Evolutionary conservation across 2,113 vertebrate species (phyloP).

Genomic region (Ophiodon elongatus): DNA sequence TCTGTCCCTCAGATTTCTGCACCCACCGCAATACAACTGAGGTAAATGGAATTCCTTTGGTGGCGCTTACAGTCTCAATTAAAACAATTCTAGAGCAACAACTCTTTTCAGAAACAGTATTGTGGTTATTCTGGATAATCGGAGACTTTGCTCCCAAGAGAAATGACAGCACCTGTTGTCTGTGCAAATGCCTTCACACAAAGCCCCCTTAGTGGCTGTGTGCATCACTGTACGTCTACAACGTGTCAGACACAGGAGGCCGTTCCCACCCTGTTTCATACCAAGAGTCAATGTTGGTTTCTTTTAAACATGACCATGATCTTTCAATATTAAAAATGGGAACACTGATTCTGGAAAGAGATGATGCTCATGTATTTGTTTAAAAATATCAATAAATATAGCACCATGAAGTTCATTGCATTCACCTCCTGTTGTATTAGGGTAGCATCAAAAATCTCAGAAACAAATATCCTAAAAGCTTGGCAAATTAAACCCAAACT

Average conservation of each 20-base stretch:
- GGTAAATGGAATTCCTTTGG: not conserved
- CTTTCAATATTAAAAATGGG: not conserved
- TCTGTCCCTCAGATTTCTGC: not conserved
- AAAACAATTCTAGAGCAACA: not conserved
- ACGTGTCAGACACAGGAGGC: not conserved
- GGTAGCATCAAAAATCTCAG: not conserved
- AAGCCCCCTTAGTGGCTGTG: not conserved
- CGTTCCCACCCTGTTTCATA: not conserved
- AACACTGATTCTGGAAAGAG: not conserved
- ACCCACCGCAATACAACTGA: not conserved
- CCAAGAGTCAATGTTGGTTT: not conserved
- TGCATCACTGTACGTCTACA: not conserved
- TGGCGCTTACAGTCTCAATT: not conserved
- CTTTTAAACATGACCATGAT: not conserved
- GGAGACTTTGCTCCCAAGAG: not conserved
- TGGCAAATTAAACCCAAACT: not conserved
- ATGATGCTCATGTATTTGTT: not conserved
- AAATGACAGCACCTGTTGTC: not conserved
- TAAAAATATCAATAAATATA: too few relatives aligned
- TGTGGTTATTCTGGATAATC: not conserved
- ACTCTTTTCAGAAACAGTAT: not conserved
- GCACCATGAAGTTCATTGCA: not conserved
- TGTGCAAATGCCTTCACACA: not conserved
- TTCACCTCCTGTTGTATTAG: not conserved
- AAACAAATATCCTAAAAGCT: not conserved